Percentiles rank a stretch among this genome's conserved stretches.
These are phyloP conservation scores for Machaerirhynchus nigripectus DNA, from an alignment of 2,113 vertebrate species.

Conservation along the genomic window DNA sequence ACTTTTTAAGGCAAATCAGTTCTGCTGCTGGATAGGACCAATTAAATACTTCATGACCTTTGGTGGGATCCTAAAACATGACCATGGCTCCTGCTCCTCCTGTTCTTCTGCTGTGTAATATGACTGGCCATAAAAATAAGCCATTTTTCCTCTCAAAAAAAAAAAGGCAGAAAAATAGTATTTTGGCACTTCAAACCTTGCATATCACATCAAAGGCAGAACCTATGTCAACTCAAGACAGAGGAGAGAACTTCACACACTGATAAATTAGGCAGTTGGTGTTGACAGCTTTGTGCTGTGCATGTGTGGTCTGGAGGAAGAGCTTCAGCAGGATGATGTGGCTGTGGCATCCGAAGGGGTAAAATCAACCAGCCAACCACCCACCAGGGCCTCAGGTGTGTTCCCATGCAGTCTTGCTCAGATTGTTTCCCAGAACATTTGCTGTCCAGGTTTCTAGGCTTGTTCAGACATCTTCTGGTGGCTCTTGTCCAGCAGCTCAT, in stretches of 20 bases:
- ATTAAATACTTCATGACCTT: not conserved
- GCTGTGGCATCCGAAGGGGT: not conserved
- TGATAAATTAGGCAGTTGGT: not conserved
- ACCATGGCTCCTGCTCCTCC: not conserved
- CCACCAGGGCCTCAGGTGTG: not conserved
- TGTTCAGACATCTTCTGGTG: not conserved
- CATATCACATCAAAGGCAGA: not conserved
- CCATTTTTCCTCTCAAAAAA: not conserved
- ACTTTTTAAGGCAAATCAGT: not conserved
- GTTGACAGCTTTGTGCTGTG: not conserved
- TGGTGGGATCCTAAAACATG: not conserved
- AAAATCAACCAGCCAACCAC: not conserved
- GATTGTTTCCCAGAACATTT: not conserved
- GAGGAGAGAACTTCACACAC: not conserved
- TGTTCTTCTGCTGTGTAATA: not conserved
- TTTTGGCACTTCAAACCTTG: not conserved
- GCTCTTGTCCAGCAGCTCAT: not conserved
- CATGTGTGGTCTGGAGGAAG: not conserved
- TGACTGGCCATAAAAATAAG: not conserved
- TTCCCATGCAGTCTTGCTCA: not conserved
- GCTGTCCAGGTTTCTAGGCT: not conserved
- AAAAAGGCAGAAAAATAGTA: not conserved
- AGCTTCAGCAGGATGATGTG: not conserved
- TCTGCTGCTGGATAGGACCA: not conserved
- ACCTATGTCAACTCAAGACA: not conserved